phyloP scores from a whole-genome alignment of 2,888 invertebrate genomes.

The Cabera pusaria region DNA sequence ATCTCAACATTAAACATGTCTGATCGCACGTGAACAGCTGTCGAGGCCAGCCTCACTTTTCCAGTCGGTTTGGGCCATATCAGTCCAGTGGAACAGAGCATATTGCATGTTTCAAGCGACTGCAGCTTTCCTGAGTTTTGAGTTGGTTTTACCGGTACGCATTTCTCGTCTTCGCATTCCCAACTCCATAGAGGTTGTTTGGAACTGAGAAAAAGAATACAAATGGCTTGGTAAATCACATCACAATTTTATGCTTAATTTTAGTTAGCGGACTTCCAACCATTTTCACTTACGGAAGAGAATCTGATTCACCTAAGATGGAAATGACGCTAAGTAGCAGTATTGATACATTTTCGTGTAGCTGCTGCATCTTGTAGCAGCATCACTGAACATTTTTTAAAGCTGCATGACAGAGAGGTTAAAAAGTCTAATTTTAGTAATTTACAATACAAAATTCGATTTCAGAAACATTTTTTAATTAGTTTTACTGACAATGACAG shows the following conservation, averaged over 20 bases:
- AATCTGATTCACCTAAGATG: not conserved
- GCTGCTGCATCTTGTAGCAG: constrained; percentile 3
- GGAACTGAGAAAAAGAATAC: constrained; percentile 54
- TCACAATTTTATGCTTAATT: not conserved
- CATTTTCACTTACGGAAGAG: constrained; percentile 9
- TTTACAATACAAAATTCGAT: too few relatives aligned
- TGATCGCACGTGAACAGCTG: constrained; percentile 83
- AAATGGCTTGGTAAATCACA: too few relatives aligned
- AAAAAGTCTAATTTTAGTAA: too few relatives aligned
- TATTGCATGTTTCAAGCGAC: constrained; percentile 87
- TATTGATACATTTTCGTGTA: not conserved
- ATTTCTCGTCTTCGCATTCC: constrained; percentile 86
- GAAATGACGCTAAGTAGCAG: constrained; percentile 1
- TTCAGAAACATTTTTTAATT: too few relatives aligned
- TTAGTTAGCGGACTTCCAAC: not conserved
- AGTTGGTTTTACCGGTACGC: constrained; percentile 78
- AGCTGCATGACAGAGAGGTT: too few relatives aligned
- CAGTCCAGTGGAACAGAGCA: constrained; percentile 89
- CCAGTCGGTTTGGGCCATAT: constrained; percentile 93
- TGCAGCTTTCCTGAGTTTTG: constrained; percentile 58
- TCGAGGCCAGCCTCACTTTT: constrained; percentile 85
- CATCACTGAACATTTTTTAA: too few relatives aligned
- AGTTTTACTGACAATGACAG: too few relatives aligned
- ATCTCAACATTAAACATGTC: constrained; percentile 76
- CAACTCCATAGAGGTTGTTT: constrained; percentile 87